phyloP scores from a whole-genome alignment of 1,140 invertebrate genomes.

The Vollenhovia emeryi region DNA sequence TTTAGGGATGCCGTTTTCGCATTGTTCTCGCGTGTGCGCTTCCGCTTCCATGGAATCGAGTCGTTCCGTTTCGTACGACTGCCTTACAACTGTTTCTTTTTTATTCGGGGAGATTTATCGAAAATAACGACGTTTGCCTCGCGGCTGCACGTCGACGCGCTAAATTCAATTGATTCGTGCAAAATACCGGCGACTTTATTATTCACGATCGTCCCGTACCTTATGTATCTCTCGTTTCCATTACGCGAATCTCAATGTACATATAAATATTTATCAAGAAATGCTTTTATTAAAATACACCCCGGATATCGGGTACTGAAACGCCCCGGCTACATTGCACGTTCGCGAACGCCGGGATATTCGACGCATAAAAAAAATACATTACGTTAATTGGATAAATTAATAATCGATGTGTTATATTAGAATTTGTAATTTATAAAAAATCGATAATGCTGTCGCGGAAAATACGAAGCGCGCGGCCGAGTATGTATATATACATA shows the following conservation, averaged over 20 bases:
- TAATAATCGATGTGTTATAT: background rate
- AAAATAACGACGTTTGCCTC: background rate
- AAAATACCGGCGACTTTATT: background rate
- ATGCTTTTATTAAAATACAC: background rate
- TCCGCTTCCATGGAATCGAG: background rate
- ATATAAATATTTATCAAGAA: constrained; percentile 5
- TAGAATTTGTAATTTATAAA: background rate
- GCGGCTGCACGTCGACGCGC: background rate
- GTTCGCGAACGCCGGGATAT: background rate
- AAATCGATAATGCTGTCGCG: background rate
- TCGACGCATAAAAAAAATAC: background rate
- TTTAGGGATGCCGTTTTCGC: background rate
- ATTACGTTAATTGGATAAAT: constrained; percentile 4
- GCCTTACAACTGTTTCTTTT: background rate
- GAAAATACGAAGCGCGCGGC: background rate
- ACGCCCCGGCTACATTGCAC: too few relatives aligned
- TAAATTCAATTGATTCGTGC: background rate
- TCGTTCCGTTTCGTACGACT: background rate
- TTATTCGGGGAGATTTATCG: constrained; percentile 22
- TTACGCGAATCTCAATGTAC: background rate
- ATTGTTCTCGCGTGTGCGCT: background rate
- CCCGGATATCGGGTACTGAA: background rate
- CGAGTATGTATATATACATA: too few relatives aligned
- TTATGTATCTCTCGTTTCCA: background rate
- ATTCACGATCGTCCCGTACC: background rate